Percentiles rank a stretch among this genome's conserved stretches.
phyloP scores from a whole-genome alignment of 2,113 vertebrate species.

The Poicephalus meyeri region DNA sequence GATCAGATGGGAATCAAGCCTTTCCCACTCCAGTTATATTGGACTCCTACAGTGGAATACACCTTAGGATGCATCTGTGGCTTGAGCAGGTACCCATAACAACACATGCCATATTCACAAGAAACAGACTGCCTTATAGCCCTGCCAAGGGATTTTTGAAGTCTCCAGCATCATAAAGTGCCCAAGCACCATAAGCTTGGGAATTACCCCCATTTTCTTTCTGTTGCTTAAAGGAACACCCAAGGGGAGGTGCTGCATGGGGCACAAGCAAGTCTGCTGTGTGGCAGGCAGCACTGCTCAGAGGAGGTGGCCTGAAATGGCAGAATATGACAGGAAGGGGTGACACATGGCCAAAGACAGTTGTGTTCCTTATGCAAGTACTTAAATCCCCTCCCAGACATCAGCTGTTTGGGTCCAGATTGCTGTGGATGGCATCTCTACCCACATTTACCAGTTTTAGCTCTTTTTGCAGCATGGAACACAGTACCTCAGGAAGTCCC shows the following conservation, averaged over 20 bases:
- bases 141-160: not conserved
- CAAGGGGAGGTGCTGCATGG: not conserved
- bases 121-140: not conserved
- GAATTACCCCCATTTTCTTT: not conserved
- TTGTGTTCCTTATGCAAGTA: not conserved
- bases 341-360: not conserved
- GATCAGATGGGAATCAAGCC: not conserved
- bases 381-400: rapidly evolving
- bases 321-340: not conserved
- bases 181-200: not conserved
- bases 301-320: not conserved
- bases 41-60: not conserved
- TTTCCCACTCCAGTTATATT: not conserved
- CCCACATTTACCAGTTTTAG: not conserved
- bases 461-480: not conserved
- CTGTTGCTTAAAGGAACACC: not conserved
- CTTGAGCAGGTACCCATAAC: not conserved
- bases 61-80: not conserved
- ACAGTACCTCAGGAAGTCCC: not conserved
- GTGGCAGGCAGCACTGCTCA: not conserved
- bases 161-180: not conserved
- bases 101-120: not conserved
- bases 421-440: not conserved
- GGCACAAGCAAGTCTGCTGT: no score
- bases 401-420: not conserved